phyloP scores from a whole-genome alignment of 2,888 invertebrate species.

The Pycnomerus fuliginosus region DNA sequence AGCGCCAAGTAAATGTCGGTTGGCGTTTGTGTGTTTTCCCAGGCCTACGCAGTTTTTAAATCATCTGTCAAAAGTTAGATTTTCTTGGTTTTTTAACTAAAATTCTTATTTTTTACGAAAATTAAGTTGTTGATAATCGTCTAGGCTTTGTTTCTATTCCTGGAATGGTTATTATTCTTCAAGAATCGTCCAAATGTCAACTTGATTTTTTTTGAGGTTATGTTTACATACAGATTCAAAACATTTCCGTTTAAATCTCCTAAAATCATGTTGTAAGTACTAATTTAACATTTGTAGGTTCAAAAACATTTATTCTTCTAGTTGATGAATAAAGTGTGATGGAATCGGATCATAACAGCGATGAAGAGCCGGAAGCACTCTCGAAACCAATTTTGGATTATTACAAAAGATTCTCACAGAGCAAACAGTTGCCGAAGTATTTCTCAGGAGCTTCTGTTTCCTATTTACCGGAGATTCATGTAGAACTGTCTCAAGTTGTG shows the following conservation, averaged over 20 bases:
- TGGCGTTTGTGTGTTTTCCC: too few species aligned
- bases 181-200: too few species aligned
- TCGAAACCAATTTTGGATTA: slow-evolving; percentile 60
- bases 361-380: slow-evolving; percentile 31
- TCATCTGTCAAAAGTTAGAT: too few species aligned
- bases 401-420: slow-evolving; percentile 67
- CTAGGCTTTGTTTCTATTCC: too few species aligned
- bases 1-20: too few species aligned
- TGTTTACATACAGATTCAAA: slow-evolving; percentile 18
- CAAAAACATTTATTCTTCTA: neutral
- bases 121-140: too few species aligned
- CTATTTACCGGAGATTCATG: slow-evolving; percentile 32
- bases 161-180: too few species aligned
- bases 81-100: too few species aligned
- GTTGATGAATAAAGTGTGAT: slow-evolving; percentile 7
- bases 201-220: too few species aligned
- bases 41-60: too few species aligned
- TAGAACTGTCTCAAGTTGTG: slow-evolving; percentile 9
- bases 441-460: slow-evolving; percentile 54
- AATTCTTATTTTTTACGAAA: too few species aligned
- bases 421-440: slow-evolving; percentile 66
- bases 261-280: neutral
- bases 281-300: neutral
- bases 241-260: neutral
- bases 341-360: slow-evolving; percentile 24